Conservation (phyloP, 2,113 vertebrate species). For the Chionomys nivalis region DNA sequence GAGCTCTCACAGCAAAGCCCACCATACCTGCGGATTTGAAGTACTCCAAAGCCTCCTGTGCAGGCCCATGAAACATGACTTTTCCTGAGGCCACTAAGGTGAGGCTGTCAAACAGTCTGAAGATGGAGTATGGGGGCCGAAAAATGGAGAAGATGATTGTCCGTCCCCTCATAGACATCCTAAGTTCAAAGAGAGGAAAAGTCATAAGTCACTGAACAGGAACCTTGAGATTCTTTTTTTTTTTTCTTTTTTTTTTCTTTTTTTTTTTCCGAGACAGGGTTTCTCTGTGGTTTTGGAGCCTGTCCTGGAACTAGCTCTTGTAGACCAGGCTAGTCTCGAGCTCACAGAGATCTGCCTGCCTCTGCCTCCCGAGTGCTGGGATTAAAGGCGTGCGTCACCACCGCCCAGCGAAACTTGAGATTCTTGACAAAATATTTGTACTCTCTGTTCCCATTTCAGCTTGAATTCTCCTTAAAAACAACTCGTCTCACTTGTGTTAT, state of each 20-base stretch:
- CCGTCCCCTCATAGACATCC: slow-evolving; percentile 90
- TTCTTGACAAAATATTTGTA: not conserved
- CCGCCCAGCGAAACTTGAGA: no score
- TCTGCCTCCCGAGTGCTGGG: no score
- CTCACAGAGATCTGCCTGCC: no score
- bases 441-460: no score
- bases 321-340: no score
- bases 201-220: not conserved
- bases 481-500: not conserved
- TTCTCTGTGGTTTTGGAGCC: no score
- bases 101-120: slow-evolving; percentile 92
- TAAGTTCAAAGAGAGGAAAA: slow-evolving; percentile 70
- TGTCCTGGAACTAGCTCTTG: no score
- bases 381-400: no score
- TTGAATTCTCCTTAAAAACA: no score
- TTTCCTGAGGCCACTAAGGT: slow-evolving; percentile 92
- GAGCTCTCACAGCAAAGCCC: not conserved
- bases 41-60: slow-evolving; percentile 86
- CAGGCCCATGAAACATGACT: slow-evolving; percentile 91
- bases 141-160: slow-evolving; percentile 97
- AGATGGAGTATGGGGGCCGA: slow-evolving; percentile 96
- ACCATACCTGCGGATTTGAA: slow-evolving; percentile 90
- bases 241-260: no score
- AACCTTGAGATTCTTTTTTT: no score
- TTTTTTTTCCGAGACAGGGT: no score